phyloP scores from a whole-genome alignment of 1,140 invertebrate species.

The Anastrepha obliqua region DNA sequence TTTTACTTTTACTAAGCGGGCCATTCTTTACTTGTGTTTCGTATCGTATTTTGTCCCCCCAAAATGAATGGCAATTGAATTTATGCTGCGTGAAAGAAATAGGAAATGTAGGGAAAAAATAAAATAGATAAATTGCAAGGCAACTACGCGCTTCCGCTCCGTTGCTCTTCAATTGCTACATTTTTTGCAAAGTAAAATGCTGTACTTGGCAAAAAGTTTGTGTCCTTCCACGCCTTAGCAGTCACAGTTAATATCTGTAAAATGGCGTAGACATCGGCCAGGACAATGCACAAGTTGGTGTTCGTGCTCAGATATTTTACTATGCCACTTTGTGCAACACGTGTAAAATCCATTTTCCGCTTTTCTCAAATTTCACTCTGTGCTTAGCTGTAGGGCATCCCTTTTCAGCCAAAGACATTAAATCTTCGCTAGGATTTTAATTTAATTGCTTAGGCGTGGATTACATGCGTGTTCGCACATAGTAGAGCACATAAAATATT shows the following conservation, averaged over 20 bases:
- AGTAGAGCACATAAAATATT: no score
- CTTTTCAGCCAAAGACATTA: neutral
- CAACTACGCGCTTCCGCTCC: neutral
- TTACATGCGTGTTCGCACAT: neutral
- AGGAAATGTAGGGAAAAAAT: neutral
- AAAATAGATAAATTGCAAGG: neutral
- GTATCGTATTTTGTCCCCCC: slow-evolving; percentile 16
- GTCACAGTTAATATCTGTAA: no score
- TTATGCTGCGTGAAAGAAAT: slow-evolving; percentile 61
- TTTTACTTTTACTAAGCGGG: neutral
- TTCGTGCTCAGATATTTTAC: neutral
- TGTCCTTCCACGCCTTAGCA: neutral
- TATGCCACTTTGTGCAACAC: slow-evolving; percentile 30
- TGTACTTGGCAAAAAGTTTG: neutral
- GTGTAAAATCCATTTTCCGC: slow-evolving; percentile 46
- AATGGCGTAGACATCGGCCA: neutral
- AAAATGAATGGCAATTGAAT: slow-evolving; percentile 73
- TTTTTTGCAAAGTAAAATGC: neutral
- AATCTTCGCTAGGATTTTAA: neutral
- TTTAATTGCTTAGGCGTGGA: neutral
- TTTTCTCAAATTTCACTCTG: slow-evolving; percentile 33
- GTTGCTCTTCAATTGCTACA: neutral
- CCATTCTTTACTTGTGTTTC: neutral
- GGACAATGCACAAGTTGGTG: neutral
- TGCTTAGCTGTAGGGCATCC: neutral